Base-by-base conservation (phyloP, 2,113 vertebrate genomes). In the Zosterops hypoxanthus region DNA sequence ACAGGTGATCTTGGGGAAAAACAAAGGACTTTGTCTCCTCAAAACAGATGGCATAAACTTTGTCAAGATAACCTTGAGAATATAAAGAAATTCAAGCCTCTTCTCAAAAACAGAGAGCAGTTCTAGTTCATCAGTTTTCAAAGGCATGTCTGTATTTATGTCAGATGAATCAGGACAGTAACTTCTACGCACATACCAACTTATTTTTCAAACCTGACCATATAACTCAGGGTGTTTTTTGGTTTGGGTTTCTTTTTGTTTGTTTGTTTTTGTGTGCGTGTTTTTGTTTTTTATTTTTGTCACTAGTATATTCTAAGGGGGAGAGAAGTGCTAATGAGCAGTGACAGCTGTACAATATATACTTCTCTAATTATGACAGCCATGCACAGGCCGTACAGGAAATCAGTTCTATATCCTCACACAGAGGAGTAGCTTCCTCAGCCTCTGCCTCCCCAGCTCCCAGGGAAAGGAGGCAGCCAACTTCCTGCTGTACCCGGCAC, bases 301-400 rank as follows among this genome's bases (percentile, higher is more conserved):
- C 31, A 57, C 6, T 7, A 29, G 3, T 9, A 18, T 34, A 31
- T 84, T 59, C 65, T n/a, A 33, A 84, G 34, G 29, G 86, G 23
- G 25, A 10, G 10, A 44, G 22, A 66, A 61, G 29, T 5, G 11
- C 5, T 56, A 50, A 66, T 1, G 5, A 73, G 19, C 41, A 36
- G 11, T 4, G 12, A 39, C 2, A 2, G 16, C 56, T 7, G 1
- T 19, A 41, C 16, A 59, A 19, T 3, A 9, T 4, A 3, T 2
- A 18, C 1, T 1, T 3, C 13, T 61, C 26, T 61, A 41, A 18
- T 41, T 61, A 41, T 29, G 28, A 5, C 26, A 61, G 36, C 18
- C 36, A 41, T 20, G 60, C 5, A 21, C 36, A 41, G 18, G 36
- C 18, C 28, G 26, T 41, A 29, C 25, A 63, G 26, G 36, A 63